A percentile compares a stretch with the other conserved stretches of the same genome.
phyloP scores from a whole-genome alignment of 2,113 vertebrate genomes.

The Hydropotes inermis region DNA sequence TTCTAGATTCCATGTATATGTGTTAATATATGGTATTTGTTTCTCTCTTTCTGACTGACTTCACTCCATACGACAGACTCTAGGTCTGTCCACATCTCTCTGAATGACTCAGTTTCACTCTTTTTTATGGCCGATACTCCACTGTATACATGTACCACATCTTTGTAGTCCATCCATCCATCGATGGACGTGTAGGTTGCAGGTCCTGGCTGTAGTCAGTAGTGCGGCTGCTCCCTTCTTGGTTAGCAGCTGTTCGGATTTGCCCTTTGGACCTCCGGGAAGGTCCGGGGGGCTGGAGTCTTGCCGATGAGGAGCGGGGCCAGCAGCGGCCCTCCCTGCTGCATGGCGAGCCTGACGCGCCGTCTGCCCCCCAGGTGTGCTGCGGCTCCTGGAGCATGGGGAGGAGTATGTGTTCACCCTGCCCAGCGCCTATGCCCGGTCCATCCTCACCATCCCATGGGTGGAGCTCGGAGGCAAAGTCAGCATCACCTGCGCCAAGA shows the following conservation, averaged over 20 bases:
- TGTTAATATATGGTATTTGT: neutral
- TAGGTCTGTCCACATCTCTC: neutral
- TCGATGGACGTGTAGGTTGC: neutral
- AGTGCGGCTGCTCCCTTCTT: neutral
- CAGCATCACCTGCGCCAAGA: constrained; percentile 91
- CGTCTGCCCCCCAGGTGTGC: constrained; percentile 81
- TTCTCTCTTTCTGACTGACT: neutral
- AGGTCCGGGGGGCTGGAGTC: neutral
- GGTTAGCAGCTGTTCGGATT: neutral
- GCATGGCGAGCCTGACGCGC: neutral
- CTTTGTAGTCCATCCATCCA: neutral
- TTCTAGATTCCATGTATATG: neutral
- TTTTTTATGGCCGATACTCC: neutral
- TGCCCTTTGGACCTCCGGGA: neutral
- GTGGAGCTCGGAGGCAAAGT: constrained; percentile 97
- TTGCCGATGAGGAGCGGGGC: neutral
- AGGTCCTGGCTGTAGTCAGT: neutral
- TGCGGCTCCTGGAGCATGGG: constrained; percentile 90
- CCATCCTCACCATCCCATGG: constrained; percentile 97
- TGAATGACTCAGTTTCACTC: neutral
- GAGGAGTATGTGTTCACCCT: constrained; percentile 96
- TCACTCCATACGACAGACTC: accelerated
- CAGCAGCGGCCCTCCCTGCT: accelerated
- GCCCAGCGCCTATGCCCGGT: constrained; percentile 95
- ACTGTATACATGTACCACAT: neutral